These are phyloP conservation scores for Amblyjoppa fuscipennis DNA, from an alignment of 2,888 invertebrate genomes.

Conservation along the genomic window DNA sequence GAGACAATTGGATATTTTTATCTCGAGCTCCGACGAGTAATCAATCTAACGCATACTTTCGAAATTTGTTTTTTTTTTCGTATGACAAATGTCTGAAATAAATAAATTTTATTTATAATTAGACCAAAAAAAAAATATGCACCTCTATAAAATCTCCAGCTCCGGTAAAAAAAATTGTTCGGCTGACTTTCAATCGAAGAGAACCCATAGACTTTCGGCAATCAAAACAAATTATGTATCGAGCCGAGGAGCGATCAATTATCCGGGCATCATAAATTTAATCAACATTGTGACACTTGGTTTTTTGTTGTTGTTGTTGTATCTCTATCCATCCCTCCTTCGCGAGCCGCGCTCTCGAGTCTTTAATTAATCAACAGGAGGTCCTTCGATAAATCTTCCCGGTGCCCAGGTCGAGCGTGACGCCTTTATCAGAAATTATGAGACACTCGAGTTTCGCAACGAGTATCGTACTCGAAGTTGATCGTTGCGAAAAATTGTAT, in stretches of 20 bases:
- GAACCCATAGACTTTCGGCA: conserved; percentile 35
- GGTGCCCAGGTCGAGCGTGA: conserved; percentile 53
- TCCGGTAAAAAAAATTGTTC: neutral
- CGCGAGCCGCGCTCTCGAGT: conserved; percentile 67
- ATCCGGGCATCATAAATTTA: conserved; percentile 64
- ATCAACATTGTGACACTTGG: conserved; percentile 55
- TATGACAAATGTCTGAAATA: too few relatives aligned
- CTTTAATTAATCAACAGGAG: conserved; percentile 73
- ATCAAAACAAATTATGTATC: conserved; percentile 62
- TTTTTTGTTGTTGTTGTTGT: neutral
- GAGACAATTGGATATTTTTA: neutral
- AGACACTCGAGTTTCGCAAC: conserved; percentile 64
- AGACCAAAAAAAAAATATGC: neutral
- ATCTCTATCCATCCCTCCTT: conserved; percentile 30
- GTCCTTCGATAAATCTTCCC: conserved; percentile 71
- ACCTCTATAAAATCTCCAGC: neutral
- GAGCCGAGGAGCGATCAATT: conserved; percentile 54
- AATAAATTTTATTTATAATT: too few relatives aligned
- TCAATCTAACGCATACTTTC: neutral
- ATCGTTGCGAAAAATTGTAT: conserved; percentile 16
- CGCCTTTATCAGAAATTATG: conserved; percentile 72
- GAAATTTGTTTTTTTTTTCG: neutral
- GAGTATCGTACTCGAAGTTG: conserved; percentile 50
- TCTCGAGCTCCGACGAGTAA: neutral
- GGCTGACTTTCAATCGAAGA: neutral